These are phyloP conservation scores for Casuarius casuarius DNA, from an alignment of 2,113 vertebrate genomes.

Conservation along the genomic window DNA sequence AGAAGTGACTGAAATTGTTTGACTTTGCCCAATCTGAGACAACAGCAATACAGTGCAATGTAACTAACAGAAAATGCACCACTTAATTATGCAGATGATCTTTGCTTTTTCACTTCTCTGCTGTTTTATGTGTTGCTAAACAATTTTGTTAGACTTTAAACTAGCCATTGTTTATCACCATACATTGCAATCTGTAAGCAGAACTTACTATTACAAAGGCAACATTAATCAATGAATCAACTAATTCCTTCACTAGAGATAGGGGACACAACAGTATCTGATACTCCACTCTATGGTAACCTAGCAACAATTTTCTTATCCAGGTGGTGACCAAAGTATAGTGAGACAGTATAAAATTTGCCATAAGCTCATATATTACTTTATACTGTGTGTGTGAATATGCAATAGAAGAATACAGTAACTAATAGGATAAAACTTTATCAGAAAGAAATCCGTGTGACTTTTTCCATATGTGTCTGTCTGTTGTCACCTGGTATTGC, in stretches of 20 bases:
- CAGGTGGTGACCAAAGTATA: not conserved
- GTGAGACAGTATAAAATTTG: not conserved
- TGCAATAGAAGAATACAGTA: not conserved
- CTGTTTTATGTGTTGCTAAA: not conserved
- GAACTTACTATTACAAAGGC: not conserved
- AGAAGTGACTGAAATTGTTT: not conserved
- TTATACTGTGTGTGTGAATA: not conserved
- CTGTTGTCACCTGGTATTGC: not conserved
- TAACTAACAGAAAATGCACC: not conserved
- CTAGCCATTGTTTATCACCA: not conserved
- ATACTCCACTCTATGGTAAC: not conserved
- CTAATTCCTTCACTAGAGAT: not conserved
- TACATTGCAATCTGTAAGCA: not conserved
- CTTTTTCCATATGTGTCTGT: not conserved
- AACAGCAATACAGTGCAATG: not conserved
- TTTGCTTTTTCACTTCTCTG: not conserved
- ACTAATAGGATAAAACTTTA: not conserved
- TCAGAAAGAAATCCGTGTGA: not conserved
- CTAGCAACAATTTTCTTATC: not conserved
- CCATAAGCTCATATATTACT: not conserved
- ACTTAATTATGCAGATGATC: not conserved
- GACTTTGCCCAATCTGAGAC: not conserved
- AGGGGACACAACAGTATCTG: fast-evolving
- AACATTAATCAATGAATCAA: not conserved
- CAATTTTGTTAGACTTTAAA: not conserved